Evolutionary conservation across 2,888 invertebrate species (phyloP).

Genomic region (Tenthredo scrophulariae): DNA sequence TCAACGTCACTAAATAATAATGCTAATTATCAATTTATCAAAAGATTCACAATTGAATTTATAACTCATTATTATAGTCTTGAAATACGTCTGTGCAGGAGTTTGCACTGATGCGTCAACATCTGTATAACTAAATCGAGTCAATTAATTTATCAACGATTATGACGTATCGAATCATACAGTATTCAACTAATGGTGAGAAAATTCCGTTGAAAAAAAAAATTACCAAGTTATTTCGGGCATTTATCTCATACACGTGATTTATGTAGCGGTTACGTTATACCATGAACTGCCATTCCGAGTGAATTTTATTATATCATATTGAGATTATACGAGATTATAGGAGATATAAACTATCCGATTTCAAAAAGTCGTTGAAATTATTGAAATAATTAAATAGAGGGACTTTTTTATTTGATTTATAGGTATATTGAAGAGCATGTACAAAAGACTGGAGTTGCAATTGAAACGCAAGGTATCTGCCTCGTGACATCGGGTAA

Average conservation of each 20-base stretch:
- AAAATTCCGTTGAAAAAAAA: no score
- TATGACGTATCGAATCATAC: no score
- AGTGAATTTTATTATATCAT: not conserved
- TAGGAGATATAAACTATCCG: not conserved
- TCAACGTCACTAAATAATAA: no score
- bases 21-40: not conserved
- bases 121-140: no score
- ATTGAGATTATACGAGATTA: not conserved
- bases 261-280: not conserved
- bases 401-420: not conserved
- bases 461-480: conserved; percentile 83
- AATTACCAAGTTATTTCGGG: not conserved
- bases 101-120: no score
- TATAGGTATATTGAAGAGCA: conserved; percentile 78
- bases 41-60: not conserved
- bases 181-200: no score
- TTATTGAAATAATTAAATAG: not conserved
- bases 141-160: no score
- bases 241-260: not conserved
- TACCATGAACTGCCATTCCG: not conserved
- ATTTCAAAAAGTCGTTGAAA: not conserved
- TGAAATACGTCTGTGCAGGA: not conserved
- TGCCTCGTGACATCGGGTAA: conserved; percentile 81
- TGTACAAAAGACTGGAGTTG: conserved; percentile 81
- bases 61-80: not conserved